Percentiles rank a stretch among this genome's conserved stretches.
These are phyloP conservation scores for Phrynocephalus vlangalii DNA, from an alignment of 2,797 vertebrate species.

Conservation along the genomic window DNA sequence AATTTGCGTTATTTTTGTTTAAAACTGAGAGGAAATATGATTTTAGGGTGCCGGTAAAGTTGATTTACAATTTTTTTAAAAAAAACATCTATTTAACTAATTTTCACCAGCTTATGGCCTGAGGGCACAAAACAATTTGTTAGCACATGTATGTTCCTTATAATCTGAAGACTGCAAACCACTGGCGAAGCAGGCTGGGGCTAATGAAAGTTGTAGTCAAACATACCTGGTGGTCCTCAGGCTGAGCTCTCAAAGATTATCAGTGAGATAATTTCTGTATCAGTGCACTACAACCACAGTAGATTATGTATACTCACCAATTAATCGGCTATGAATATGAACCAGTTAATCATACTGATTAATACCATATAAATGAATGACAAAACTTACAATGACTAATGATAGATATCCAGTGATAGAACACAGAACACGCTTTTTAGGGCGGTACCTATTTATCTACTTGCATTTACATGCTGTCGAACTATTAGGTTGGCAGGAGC, in stretches of 20 bases:
- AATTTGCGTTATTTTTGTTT: background rate
- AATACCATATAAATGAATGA: background rate
- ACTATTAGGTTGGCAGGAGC: too few relatives aligned
- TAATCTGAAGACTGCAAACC: background rate
- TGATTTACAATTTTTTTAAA: conserved; percentile 39
- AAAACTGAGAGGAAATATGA: conserved; percentile 28
- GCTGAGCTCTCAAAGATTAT: background rate
- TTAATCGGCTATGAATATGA: too few relatives aligned
- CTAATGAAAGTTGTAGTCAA: background rate
- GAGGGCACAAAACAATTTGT: background rate
- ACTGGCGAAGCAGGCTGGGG: background rate
- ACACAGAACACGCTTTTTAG: too few relatives aligned
- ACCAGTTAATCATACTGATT: too few relatives aligned
- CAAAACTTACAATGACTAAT: background rate
- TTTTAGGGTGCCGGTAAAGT: conserved; percentile 15
- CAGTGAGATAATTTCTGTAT: background rate
- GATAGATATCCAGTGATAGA: too few relatives aligned
- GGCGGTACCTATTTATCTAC: too few relatives aligned
- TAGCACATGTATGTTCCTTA: background rate
- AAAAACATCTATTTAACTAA: background rate
- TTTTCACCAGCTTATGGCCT: conserved; percentile 27
- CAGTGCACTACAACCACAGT: background rate
- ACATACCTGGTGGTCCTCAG: too few relatives aligned
- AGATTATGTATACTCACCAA: background rate
- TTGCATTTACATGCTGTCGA: too few relatives aligned